phyloP scores from a whole-genome alignment of 2,113 vertebrate genomes.

The Solenodon paradoxus region DNA sequence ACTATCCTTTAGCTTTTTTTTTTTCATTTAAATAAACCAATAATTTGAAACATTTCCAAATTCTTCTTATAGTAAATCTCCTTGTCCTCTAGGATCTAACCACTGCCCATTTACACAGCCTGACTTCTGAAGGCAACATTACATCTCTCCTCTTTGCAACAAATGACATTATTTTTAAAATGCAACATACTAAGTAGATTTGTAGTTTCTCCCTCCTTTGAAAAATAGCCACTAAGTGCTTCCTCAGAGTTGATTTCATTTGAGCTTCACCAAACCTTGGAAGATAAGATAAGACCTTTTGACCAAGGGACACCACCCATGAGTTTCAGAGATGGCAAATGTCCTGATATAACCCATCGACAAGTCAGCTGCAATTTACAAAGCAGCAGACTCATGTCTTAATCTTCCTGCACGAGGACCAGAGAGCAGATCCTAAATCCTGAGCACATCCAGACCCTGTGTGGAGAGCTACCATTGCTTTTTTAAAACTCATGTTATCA shows the following conservation, averaged over 20 bases:
- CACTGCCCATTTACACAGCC: too few species aligned
- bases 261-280: not conserved
- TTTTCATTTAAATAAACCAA: not conserved
- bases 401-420: rapidly evolving
- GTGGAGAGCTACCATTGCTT: too few species aligned
- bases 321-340: not conserved
- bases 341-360: not conserved
- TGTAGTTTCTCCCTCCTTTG: not conserved
- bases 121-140: not conserved
- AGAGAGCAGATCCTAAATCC: too few species aligned
- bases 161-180: not conserved
- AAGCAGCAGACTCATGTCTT: not conserved
- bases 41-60: not conserved
- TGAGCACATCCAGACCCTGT: not conserved
- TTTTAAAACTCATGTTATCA: too few species aligned
- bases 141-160: not conserved
- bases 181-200: not conserved
- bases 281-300: not conserved
- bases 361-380: not conserved
- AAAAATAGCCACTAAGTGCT: not conserved
- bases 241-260: not conserved
- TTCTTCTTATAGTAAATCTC: not conserved
- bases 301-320: not conserved
- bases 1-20: not conserved
- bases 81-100: not conserved